A percentile compares a stretch with the other conserved stretches of the same genome.
Conservation (phyloP, 37 sponge, comb jelly and placozoan species). For the Hormiphora californensis region DNA sequence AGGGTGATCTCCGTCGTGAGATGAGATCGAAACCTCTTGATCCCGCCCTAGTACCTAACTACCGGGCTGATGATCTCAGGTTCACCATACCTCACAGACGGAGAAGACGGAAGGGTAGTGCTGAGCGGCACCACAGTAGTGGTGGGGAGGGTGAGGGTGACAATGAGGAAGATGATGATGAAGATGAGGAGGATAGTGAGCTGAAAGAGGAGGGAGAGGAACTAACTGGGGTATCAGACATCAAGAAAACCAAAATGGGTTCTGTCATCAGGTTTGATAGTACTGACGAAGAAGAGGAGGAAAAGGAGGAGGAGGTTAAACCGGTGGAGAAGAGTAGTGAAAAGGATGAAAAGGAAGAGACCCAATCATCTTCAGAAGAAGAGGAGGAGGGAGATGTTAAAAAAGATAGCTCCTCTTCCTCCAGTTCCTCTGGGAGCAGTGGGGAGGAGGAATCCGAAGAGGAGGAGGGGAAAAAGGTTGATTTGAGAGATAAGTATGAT, state of each 20-base stretch:
- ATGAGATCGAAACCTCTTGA: slow-evolving; percentile 38
- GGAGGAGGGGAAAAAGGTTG: neutral
- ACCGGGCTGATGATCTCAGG: slow-evolving; percentile 7
- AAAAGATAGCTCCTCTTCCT: too few species aligned
- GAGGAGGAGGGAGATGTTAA: neutral
- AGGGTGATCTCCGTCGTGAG: slow-evolving; percentile 14
- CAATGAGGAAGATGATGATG: neutral
- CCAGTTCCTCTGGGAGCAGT: too few species aligned
- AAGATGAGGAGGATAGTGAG: neutral
- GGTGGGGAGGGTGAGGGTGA: neutral
- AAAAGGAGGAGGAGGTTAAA: slow-evolving; percentile 2
- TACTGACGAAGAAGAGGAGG: slow-evolving; percentile 21
- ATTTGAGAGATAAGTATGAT: neutral
- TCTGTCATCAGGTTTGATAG: slow-evolving; percentile 41
- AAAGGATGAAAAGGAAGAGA: neutral
- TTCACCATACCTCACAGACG: slow-evolving; percentile 1
- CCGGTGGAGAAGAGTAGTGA: neutral
- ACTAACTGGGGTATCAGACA: slow-evolving; percentile 17
- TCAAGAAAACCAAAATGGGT: neutral
- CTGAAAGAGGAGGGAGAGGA: slow-evolving; percentile 28
- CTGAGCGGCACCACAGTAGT: neutral
- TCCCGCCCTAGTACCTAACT: neutral
- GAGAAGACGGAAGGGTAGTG: slow-evolving; percentile 20
- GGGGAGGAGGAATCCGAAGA: neutral
- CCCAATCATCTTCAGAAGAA: neutral